Percentiles rank a stretch among this genome's conserved stretches.
phyloP scores from a whole-genome alignment of 2,888 invertebrate species.

The Agrochola lychnidis region DNA sequence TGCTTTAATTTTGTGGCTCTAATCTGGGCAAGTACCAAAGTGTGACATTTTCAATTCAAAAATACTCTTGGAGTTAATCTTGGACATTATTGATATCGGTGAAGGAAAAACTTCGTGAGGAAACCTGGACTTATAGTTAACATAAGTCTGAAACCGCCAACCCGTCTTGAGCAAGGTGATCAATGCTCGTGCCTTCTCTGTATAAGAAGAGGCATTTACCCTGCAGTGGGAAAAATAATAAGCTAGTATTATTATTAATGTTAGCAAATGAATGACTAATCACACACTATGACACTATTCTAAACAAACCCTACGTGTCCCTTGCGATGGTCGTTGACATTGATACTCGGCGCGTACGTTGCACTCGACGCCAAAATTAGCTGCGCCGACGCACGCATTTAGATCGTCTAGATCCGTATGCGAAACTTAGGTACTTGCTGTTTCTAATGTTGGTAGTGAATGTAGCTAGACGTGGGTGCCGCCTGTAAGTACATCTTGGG shows the following conservation, averaged over 20 bases:
- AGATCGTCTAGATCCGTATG: slow-evolving; percentile 64
- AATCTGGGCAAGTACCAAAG: background rate
- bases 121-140: background rate
- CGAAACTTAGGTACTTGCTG: slow-evolving; percentile 53
- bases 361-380: slow-evolving; percentile 67
- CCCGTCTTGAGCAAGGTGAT: background rate
- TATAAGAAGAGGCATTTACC: background rate
- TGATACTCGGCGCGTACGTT: slow-evolving; percentile 63
- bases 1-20: too few relatives aligned
- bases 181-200: background rate
- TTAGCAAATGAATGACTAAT: slow-evolving; percentile 21
- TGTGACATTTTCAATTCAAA: background rate
- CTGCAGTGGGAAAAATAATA: background rate
- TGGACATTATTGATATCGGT: background rate
- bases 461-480: background rate
- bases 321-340: slow-evolving; percentile 67
- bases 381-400: slow-evolving; percentile 59
- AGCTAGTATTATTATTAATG: background rate
- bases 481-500: background rate
- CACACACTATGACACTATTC: slow-evolving; percentile 16
- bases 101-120: background rate
- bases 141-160: background rate
- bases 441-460: slow-evolving; percentile 41
- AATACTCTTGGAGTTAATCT: background rate
- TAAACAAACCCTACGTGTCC: slow-evolving; percentile 48